Conservation (phyloP, 2,888 invertebrate genomes). For the Taphrorychus bicolor region DNA sequence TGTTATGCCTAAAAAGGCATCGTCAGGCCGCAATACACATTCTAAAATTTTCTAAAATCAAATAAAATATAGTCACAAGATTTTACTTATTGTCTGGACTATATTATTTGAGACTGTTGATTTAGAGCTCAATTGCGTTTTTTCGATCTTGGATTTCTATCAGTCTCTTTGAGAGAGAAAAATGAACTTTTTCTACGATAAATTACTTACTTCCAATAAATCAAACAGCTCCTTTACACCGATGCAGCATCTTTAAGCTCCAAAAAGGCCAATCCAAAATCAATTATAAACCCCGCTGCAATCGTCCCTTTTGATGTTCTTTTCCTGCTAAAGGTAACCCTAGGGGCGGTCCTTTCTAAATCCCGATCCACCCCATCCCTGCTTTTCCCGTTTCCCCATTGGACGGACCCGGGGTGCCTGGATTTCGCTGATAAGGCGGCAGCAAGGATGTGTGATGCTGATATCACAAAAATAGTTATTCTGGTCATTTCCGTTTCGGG, state of each 20-base stretch:
- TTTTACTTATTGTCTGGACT: too few relatives aligned
- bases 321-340: constrained; percentile 26
- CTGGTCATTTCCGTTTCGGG: constrained; percentile 45
- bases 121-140: too few relatives aligned
- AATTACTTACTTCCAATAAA: too few relatives aligned
- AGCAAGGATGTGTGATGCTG: constrained; percentile 50
- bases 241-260: background rate
- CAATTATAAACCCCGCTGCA: constrained; percentile 7
- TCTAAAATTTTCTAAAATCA: too few relatives aligned
- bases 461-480: constrained; percentile 48
- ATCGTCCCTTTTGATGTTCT: constrained; percentile 4
- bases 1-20: too few relatives aligned
- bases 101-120: too few relatives aligned
- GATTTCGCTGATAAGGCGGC: constrained; percentile 47
- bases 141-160: too few relatives aligned
- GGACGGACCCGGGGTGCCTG: constrained; percentile 49
- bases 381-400: constrained; percentile 29
- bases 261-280: constrained; percentile 14
- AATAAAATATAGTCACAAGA: too few relatives aligned
- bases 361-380: constrained; percentile 35
- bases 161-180: too few relatives aligned
- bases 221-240: background rate
- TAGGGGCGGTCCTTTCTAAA: constrained; percentile 33
- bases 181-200: too few relatives aligned
- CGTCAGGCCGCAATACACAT: too few relatives aligned